Conservation (phyloP, 1,140 invertebrate species). For the Calephelis nemesis region DNA sequence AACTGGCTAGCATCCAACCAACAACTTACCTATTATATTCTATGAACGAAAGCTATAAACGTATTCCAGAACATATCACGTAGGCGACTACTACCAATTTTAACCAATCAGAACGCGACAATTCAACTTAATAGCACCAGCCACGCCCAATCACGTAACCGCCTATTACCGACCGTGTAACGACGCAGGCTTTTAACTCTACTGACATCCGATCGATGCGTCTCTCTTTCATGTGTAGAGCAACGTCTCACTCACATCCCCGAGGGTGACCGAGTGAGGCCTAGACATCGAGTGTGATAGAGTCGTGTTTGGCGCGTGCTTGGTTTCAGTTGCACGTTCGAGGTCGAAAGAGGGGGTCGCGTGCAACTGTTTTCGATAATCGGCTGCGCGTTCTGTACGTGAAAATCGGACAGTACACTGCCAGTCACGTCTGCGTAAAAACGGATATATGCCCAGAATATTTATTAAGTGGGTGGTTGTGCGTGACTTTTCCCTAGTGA, state of each 20-base stretch:
- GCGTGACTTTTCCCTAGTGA: slow-evolving; percentile 75
- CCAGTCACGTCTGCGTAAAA: slow-evolving; percentile 76
- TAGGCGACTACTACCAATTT: slow-evolving; percentile 75
- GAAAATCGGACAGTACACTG: slow-evolving; percentile 73
- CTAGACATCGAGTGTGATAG: slow-evolving; percentile 62
- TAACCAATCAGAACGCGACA: slow-evolving; percentile 76
- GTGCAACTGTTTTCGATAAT: slow-evolving; percentile 78
- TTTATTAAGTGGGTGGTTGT: slow-evolving; percentile 78
- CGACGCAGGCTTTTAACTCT: slow-evolving; percentile 76
- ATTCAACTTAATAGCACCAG: slow-evolving; percentile 74
- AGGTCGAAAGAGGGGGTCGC: slow-evolving; percentile 72
- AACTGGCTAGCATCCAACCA: slow-evolving; percentile 70
- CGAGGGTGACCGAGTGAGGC: slow-evolving; percentile 45
- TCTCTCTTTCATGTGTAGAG: slow-evolving; percentile 41
- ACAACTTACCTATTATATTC: slow-evolving; percentile 77
- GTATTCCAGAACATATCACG: slow-evolving; percentile 78
- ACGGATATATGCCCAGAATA: slow-evolving; percentile 79
- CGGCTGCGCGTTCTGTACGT: slow-evolving; percentile 76
- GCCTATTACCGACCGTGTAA: slow-evolving; percentile 77
- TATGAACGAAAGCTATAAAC: slow-evolving; percentile 73
- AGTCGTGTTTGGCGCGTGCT: slow-evolving; percentile 73
- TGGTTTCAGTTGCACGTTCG: slow-evolving; percentile 75
- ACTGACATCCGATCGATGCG: slow-evolving; percentile 58
- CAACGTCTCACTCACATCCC: slow-evolving; percentile 49
- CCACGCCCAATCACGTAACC: slow-evolving; percentile 78